Evolutionary conservation across 2,113 vertebrate species (phyloP).

Genomic region (Anhinga rufa): DNA sequence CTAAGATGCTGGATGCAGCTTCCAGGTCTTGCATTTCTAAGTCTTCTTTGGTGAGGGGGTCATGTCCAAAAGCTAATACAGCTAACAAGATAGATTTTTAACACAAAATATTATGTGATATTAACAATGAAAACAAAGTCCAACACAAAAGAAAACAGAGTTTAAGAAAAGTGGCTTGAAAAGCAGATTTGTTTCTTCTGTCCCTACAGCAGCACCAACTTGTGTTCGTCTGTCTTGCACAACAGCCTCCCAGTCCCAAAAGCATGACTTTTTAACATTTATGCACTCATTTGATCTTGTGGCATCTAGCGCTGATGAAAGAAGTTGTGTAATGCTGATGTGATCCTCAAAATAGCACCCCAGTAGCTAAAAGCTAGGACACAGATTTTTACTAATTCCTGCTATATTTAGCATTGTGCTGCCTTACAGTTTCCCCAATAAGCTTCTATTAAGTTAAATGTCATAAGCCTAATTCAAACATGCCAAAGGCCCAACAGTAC

Average conservation of each 20-base stretch:
- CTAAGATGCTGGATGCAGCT: background rate
- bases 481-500: background rate
- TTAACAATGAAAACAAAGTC: background rate
- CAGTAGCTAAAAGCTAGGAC: background rate
- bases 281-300: background rate
- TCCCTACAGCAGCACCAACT: background rate
- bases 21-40: background rate
- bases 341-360: slow-evolving; percentile 1
- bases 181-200: background rate
- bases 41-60: background rate
- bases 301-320: background rate
- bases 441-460: slow-evolving; percentile 5
- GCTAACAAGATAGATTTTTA: background rate
- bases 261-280: background rate
- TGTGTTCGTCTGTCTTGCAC: background rate
- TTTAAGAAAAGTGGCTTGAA: background rate
- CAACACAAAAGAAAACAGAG: accelerated
- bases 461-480: background rate
- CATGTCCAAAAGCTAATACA: background rate
- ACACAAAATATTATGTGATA: background rate
- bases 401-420: background rate
- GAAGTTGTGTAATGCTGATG: background rate
- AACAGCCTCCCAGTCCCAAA: background rate
- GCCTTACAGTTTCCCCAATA: background rate
- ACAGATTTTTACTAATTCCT: slow-evolving; percentile 7